Percentiles rank a stretch among this genome's conserved stretches.
Evolutionary conservation across 2,113 vertebrate species (phyloP).

Genomic region (Alaudala cheleensis): DNA sequence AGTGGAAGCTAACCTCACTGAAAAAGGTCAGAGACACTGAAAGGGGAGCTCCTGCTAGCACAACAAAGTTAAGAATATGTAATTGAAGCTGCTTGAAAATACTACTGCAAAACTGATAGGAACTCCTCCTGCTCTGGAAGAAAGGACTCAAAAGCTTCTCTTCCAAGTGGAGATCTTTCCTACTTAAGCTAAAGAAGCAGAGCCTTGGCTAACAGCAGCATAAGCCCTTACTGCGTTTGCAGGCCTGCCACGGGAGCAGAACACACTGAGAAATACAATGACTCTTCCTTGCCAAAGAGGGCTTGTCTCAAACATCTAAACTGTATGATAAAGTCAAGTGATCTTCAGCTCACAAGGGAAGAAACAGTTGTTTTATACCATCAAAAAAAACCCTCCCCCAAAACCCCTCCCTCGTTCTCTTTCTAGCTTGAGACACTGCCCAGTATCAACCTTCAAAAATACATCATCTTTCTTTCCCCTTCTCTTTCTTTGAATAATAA

Average conservation of each 20-base stretch:
- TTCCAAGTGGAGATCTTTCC: constrained; percentile 5
- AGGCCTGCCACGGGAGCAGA: background rate
- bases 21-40: background rate
- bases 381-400: background rate
- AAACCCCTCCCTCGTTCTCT: background rate
- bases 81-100: constrained; percentile 13
- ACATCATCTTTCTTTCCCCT: background rate
- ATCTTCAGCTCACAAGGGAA: background rate
- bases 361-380: background rate
- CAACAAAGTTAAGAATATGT: background rate
- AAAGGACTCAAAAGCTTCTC: background rate
- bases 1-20: background rate
- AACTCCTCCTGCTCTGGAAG: background rate
- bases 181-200: constrained; percentile 7
- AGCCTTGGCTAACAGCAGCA: background rate
- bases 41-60: background rate
- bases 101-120: background rate
- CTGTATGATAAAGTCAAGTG: background rate
- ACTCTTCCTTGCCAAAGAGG: background rate
- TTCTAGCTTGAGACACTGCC: background rate
- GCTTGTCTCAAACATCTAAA: background rate
- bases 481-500: background rate
- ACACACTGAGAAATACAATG: background rate
- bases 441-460: background rate
- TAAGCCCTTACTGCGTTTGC: background rate